Base-by-base conservation (phyloP, 2,888 invertebrate genomes). In the Volucella inanis region DNA sequence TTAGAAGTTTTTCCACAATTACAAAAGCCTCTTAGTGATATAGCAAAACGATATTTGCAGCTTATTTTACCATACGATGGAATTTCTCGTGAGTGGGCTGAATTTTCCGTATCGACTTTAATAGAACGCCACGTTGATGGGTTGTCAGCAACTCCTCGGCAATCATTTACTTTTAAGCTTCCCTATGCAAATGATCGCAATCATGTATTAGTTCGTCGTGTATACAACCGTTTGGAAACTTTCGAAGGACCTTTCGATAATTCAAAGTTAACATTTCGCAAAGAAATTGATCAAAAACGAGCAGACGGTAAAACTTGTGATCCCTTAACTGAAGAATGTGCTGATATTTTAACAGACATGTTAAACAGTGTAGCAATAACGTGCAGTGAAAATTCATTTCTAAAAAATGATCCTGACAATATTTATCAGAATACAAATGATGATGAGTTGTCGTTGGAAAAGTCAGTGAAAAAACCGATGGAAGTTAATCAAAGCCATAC, bases 301-400 rank as follows among this genome's bases (percentile, higher is more conserved):
- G 50, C 45, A 18, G 22, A 50, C 11, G 45, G 50, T 11, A 49
- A 76, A 15, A 12, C 59, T 8, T 1, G 14, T 14, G 72, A 88
- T 45, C 71, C 82, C 9, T 31, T 87, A 0, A 75, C 88, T n/a
- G 87, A 87, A 8, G 90, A 93, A 45, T 90, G 92, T 89, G 91
- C 91, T 8, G 90, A 92, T 52, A 88, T 94, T 38, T 87, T 95
- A 55, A 89, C 92, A 41, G 93, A 94, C 81, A 93, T 95, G 88
- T 90, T 95, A 70, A 92, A 93, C 87, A 93, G 94, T n/a, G 93
- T 95, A 43, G 94, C 94, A 89, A 93, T 94, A 49, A 93, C 93
- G 88, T 92, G 94, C 88, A 92, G 93, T 77, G 94, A 94, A 89
- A 93, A 94, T 88, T 90, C 92, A 2, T 91, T 95, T 81, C 93